Conservation (phyloP, 2,797 vertebrate species). For the Hemitrygon akajei region DNA sequence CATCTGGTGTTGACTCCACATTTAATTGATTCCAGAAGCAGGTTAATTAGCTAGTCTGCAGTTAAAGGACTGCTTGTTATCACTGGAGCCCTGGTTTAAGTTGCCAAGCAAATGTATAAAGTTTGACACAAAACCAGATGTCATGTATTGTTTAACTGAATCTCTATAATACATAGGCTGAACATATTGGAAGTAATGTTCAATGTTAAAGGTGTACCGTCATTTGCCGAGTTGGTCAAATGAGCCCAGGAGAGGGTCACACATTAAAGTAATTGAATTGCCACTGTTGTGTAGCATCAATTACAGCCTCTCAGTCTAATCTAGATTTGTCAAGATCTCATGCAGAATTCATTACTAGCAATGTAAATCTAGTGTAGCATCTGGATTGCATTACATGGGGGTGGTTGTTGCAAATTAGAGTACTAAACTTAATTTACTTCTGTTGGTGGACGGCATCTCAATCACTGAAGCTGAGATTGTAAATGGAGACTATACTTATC, state of each 20-base stretch:
- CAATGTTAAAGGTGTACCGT: constrained; percentile 48
- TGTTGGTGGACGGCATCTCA: constrained; percentile 70
- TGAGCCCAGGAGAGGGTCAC: constrained; percentile 59
- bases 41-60: constrained; percentile 68
- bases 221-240: constrained; percentile 52
- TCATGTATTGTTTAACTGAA: constrained; percentile 37
- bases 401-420: constrained; percentile 70
- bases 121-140: constrained; percentile 50
- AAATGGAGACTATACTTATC: constrained; percentile 64
- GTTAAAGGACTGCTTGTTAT: constrained; percentile 48
- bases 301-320: constrained; percentile 6
- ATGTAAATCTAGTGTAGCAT: constrained; percentile 34
- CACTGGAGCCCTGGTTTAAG: constrained; percentile 48
- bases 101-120: constrained; percentile 41
- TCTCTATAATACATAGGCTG: constrained; percentile 38
- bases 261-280: constrained; percentile 46
- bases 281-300: not conserved
- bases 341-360: constrained; percentile 33
- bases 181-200: constrained; percentile 60
- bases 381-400: constrained; percentile 33
- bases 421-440: constrained; percentile 95
- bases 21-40: constrained; percentile 92
- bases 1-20: constrained; percentile 62
- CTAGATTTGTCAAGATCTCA: constrained; percentile 27
- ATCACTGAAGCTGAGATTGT: constrained; percentile 79